Evolutionary conservation across 1,140 invertebrate species (phyloP), one percentile per base, ranked within the genome.

Genomic region (Drosophila repleta): DNA sequence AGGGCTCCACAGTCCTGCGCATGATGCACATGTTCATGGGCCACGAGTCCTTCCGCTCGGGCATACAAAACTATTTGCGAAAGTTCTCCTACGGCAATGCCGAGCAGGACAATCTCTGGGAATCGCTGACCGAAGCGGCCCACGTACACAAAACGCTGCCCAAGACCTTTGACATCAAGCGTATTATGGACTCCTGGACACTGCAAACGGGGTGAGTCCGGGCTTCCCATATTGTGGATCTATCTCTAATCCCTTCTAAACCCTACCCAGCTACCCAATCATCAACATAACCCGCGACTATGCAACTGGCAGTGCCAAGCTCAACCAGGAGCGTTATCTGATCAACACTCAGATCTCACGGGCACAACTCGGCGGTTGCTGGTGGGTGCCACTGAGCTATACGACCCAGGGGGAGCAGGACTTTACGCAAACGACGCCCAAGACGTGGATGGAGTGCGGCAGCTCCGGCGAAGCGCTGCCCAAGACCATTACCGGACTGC

Each of bases 11-110:
- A 6, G 93, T 98, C 11, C 95, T 98, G 48, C 93, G 97, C 8
- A 98, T 98, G 97, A 97, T 98, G 95, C 94, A 95, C 63, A 93
- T 95, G 87, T 97, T 98, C 92, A 92, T 98, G 3, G 96, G 96
- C 0, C 94, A 97, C 43, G 92, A 95, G 3, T 94, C 95, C 3
- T 97, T 95, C 90, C 93, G 94, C 17, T 89, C 93, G 10, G 97
- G 96, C 29, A 92, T 98, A 35, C 79, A 91, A 64, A 94, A 94
- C 52, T 96, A 96, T 90, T 89, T 96, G 17, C 92, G 93, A 24
- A 93, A 94, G 73, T 93, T 94, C 70, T 93, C 93, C 24, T 96
- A 94, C 75, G 79, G 91, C 2, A 95, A 95, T 89, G 96, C 97
- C 0, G 94, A 95, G 61, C 96, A 97, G 92, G 95, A 97, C 80